Base-by-base conservation (phyloP, 2,888 invertebrate genomes). In the Anthrax anthrax region DNA sequence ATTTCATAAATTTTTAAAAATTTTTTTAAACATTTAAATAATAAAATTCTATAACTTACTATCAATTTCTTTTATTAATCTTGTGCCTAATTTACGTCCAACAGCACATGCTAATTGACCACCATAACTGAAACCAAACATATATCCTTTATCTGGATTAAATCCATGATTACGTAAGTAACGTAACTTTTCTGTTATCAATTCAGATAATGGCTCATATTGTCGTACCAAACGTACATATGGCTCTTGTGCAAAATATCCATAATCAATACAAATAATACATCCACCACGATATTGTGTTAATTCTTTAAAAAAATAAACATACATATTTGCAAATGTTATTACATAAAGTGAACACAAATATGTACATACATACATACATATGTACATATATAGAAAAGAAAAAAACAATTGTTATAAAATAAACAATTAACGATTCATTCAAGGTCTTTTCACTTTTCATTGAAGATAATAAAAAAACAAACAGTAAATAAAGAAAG, bases 101-200 rank as follows among this genome's bases (percentile, higher is more conserved):
- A 65, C 58, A 17, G 60, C 57, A 1, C 61, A 59, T 0, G 63
- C 66, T 23, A 67, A 41, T 51, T 64, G 65, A 0, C 64, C 67
- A 14, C 67, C 67, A 48, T 60, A 62, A 46, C 66, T 66, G 39
- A 67, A 67, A n/a, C 67, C 67, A 54, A 66, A 67, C 53, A 67
- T 58, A 43, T 57, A 65, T 0, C 57, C 59, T 10, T 55, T 55
- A 6, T 49, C 53, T 3, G 60, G 56, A 44, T 61, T 52, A 3
- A 67, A 55, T 3, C 66, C 65, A 41, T 57, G 52, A n/a, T 47
- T 44, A n/a, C 59, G 50, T 4, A 65, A 46, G 0, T 55, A 49
- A 4, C 52, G 18, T 13, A 67, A 41, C 34, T 62, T 57, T 4
- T 54, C 48, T 1, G 55, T 53, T n/a, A 66, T 54, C 6, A 58